phyloP scores from a whole-genome alignment of 2,888 invertebrate genomes.

The Nephrotoma appendiculata region DNA sequence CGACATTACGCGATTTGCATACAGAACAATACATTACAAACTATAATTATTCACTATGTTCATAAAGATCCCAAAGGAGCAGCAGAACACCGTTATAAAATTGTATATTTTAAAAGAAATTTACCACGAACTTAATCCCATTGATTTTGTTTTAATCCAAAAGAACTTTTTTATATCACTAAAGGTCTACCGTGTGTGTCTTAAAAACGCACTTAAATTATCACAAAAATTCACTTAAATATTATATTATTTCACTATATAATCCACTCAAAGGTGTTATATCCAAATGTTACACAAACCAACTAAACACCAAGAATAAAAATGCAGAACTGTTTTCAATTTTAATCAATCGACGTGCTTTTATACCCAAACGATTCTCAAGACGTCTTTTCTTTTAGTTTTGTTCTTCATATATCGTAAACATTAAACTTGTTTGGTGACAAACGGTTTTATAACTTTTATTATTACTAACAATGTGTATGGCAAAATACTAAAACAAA shows the following conservation, averaged over 20 bases:
- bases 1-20: neutral
- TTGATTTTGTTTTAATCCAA: neutral
- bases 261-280: neutral
- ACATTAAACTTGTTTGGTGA: conserved; percentile 2
- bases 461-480: neutral
- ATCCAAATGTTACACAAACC: neutral
- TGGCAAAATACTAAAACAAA: neutral
- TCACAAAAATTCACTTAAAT: neutral
- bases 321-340: neutral
- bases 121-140: neutral
- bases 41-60: neutral
- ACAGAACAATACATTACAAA: neutral
- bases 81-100: neutral
- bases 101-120: neutral
- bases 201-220: too few relatives aligned
- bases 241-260: neutral
- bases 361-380: neutral
- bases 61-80: neutral
- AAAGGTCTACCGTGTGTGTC: too few relatives aligned
- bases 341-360: neutral
- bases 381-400: neutral
- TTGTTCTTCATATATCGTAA: neutral
- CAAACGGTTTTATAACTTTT: neutral
- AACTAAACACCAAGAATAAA: neutral
- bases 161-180: neutral